These are phyloP conservation scores for Phrynosoma blainvillii DNA, from an alignment of 2,113 vertebrate genomes.

Conservation along the genomic window DNA sequence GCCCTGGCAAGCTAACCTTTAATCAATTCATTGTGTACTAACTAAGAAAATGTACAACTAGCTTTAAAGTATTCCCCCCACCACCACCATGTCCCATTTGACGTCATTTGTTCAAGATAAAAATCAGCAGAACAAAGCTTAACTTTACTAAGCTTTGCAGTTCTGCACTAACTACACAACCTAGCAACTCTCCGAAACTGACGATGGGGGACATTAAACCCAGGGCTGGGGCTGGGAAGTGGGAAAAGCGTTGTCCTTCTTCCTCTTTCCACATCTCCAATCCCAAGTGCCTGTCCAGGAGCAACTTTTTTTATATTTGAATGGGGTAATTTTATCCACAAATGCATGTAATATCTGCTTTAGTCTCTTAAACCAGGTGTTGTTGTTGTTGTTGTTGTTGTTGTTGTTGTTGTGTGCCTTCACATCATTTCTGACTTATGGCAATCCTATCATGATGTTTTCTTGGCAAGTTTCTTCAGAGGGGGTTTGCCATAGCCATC, in stretches of 20 bases:
- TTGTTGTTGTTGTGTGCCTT: too few species aligned
- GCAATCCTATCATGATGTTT: too few species aligned
- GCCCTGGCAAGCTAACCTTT: background rate
- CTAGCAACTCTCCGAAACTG: background rate
- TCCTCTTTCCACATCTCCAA: background rate
- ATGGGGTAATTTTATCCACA: background rate
- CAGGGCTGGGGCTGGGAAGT: too few species aligned
- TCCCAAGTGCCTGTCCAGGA: background rate
- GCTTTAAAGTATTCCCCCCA: background rate
- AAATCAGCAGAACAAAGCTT: background rate
- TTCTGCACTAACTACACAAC: background rate
- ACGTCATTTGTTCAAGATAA: background rate
- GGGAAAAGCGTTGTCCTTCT: background rate
- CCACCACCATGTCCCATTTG: background rate
- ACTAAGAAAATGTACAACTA: background rate
- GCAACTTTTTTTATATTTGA: background rate
- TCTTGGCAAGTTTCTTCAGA: too few species aligned
- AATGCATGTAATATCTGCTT: too few species aligned
- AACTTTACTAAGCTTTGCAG: background rate
- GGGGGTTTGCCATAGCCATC: too few species aligned
- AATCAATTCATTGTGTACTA: background rate
- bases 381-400: too few species aligned
- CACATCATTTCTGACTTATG: too few species aligned
- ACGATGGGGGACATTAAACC: background rate
- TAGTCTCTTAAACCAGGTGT: too few species aligned